A percentile compares a stretch with the other conserved stretches of the same genome.
These are phyloP conservation scores for Phymanthus crucifer DNA, from an alignment of 92 coral and sea anemone genomes.

Conservation along the genomic window DNA sequence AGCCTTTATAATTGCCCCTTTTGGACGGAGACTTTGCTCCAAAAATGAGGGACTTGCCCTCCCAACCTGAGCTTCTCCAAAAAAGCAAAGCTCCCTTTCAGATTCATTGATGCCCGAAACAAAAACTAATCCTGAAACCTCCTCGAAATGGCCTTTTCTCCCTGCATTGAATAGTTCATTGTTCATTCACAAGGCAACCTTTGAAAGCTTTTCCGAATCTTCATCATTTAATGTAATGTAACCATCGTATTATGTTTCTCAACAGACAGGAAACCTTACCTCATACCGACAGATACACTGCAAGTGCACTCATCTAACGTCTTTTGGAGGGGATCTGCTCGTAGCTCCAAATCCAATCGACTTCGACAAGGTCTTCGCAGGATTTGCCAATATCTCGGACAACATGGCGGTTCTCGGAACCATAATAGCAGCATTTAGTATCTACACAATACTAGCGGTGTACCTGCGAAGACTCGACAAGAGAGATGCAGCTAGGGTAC, in stretches of 20 bases:
- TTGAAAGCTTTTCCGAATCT: too few species aligned
- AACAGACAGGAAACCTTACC: slow-evolving; percentile 45
- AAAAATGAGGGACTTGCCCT: too few species aligned
- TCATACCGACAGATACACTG: slow-evolving; percentile 41
- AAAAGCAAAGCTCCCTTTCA: too few species aligned
- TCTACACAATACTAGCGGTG: slow-evolving; percentile 46
- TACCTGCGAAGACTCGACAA: slow-evolving; percentile 54
- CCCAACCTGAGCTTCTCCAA: too few species aligned
- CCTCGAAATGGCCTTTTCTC: too few species aligned
- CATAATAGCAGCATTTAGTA: slow-evolving; percentile 42
- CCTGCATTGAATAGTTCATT: too few species aligned
- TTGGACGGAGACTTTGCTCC: too few species aligned
- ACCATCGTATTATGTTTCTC: background rate
- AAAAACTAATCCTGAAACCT: too few species aligned
- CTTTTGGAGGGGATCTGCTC: slow-evolving; percentile 61
- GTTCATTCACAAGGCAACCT: too few species aligned
- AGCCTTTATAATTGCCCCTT: too few species aligned
- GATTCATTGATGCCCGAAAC: too few species aligned
- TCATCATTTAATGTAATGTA: too few species aligned
- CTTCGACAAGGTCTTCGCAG: slow-evolving; percentile 62
- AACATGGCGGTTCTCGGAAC: slow-evolving; percentile 57
- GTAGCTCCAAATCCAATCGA: slow-evolving; percentile 66
- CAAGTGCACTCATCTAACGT: slow-evolving; percentile 57
- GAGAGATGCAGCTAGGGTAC: slow-evolving; percentile 25
- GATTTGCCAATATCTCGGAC: slow-evolving; percentile 56